Evolutionary conservation across 2,797 vertebrate genomes (phyloP).

Genomic region (Galaxias olidus): DNA sequence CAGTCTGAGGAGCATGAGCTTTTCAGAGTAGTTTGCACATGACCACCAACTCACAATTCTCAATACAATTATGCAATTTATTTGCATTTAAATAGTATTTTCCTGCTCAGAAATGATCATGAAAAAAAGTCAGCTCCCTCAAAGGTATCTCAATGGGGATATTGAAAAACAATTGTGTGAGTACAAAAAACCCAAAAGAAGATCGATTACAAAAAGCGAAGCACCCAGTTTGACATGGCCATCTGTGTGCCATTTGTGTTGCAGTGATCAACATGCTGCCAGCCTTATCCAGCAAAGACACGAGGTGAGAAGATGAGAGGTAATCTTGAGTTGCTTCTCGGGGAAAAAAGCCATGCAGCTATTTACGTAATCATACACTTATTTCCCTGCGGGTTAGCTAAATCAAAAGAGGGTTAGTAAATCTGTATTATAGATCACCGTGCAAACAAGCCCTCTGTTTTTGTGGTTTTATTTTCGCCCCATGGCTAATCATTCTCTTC

Average conservation of each 20-base stretch:
- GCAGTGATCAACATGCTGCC: too few relatives aligned
- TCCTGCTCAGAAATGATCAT: slow-evolving; percentile 34
- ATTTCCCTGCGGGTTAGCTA: too few relatives aligned
- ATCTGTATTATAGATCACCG: slow-evolving; percentile 25
- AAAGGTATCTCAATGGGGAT: slow-evolving; percentile 31
- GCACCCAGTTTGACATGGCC: too few relatives aligned
- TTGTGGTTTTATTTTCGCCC: slow-evolving; percentile 31
- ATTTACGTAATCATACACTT: too few relatives aligned
- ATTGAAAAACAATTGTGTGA: slow-evolving; percentile 36
- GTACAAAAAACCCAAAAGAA: slow-evolving; percentile 18
- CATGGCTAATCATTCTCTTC: slow-evolving; percentile 41
- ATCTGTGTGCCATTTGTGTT: too few relatives aligned
- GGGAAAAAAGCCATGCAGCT: too few relatives aligned
- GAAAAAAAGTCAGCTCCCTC: slow-evolving; percentile 28
- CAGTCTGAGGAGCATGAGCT: slow-evolving; percentile 15
- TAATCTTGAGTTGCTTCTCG: too few relatives aligned
- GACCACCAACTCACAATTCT: slow-evolving; percentile 42
- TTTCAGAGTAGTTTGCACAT: slow-evolving; percentile 25
- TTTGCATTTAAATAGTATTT: slow-evolving; percentile 72
- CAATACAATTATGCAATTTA: slow-evolving; percentile 52
- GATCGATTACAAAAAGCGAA: too few relatives aligned
- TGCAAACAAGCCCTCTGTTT: slow-evolving; percentile 40
- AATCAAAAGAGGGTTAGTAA: too few relatives aligned
- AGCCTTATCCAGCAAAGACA: too few relatives aligned
- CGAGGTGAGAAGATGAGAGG: too few relatives aligned